Evolutionary conservation across 2,888 invertebrate species (phyloP), one percentile per base, ranked within the genome.

Genomic region (Marasmarcha lunaedactyla): DNA sequence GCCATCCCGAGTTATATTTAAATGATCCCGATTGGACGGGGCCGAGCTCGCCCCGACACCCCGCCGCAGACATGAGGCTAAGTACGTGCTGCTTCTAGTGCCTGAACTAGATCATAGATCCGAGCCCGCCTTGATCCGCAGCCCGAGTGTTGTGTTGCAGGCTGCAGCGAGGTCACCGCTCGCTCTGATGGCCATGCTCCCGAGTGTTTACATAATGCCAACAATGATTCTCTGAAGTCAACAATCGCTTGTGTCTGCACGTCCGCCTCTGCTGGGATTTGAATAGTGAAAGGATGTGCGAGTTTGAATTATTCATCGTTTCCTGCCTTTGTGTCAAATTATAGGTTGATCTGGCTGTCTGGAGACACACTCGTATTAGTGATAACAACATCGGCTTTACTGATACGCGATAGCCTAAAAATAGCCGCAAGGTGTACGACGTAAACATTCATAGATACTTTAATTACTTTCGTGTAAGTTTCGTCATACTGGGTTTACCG

Each of bases 1-100:
- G 64, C 65, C 64, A 60, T 69, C 61, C 66, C 69, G 66, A 72
- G 79, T 76, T 81, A 83, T 74, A 79, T 78, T 76, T 83, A 81
- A 81, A 81, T 83, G 81, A 77, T 77, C 79, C 72, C 76, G 60
- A 66, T 57, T 60, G 71, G 64, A 57, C 57, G 59, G 65, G 59
- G 66, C 71, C 69, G 64, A 63, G 67, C 63, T 62, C 66, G 63
- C 63, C 64, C 63, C 71, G 59, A 65, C 62, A 61, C 54, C 50
- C 57, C 73, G 61, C 63, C 70, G 70, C 62, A 69, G 57, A 50
- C 74, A 83, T 83, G 83, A 76, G 71, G 69, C 65, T 74, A 71
- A 78, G 83, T 83, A 81, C 71, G 84, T 77, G 66, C 49, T 64
- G 50, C 42, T 40, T 15, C 41, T 42, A 39, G 51, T 54, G 52